Evolutionary conservation across 2,113 vertebrate species (phyloP).

Genomic region (Dromas ardeola): DNA sequence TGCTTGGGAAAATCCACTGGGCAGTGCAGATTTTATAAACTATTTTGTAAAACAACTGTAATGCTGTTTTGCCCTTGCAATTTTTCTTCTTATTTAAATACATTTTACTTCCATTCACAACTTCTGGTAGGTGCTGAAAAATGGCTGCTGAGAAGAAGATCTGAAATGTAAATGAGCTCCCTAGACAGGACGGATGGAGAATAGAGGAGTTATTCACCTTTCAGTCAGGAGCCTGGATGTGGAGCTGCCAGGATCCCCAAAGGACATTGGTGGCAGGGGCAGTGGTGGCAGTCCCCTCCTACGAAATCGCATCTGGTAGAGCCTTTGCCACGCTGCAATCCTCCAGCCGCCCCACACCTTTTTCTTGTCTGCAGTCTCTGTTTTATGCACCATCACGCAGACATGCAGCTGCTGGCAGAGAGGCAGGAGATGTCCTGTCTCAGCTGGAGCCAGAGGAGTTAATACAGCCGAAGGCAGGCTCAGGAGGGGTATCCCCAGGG

Average conservation of each 20-base stretch:
- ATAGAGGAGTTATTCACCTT: not conserved
- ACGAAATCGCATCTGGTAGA: not conserved
- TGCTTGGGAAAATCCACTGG: not conserved
- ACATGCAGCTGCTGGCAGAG: not conserved
- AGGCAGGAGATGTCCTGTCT: not conserved
- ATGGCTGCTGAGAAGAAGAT: not conserved
- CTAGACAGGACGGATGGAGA: not conserved
- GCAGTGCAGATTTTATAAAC: not conserved
- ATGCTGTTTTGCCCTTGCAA: not conserved
- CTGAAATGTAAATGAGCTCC: not conserved
- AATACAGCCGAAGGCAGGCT: not conserved
- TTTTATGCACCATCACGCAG: not conserved
- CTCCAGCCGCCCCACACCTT: not conserved
- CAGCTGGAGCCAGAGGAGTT: not conserved
- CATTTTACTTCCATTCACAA: not conserved
- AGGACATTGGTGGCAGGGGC: not conserved
- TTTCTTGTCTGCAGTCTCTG: not conserved
- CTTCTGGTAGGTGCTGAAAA: not conserved
- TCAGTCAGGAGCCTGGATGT: not conserved
- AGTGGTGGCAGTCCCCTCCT: not conserved
- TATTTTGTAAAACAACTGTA: not conserved
- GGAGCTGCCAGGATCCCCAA: not conserved
- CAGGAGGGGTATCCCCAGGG: not conserved
- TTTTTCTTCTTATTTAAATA: not conserved
- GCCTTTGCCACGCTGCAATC: fast-evolving